Evolutionary conservation across 2,113 vertebrate species (phyloP).

Genomic region (Neoarius graeffei): DNA sequence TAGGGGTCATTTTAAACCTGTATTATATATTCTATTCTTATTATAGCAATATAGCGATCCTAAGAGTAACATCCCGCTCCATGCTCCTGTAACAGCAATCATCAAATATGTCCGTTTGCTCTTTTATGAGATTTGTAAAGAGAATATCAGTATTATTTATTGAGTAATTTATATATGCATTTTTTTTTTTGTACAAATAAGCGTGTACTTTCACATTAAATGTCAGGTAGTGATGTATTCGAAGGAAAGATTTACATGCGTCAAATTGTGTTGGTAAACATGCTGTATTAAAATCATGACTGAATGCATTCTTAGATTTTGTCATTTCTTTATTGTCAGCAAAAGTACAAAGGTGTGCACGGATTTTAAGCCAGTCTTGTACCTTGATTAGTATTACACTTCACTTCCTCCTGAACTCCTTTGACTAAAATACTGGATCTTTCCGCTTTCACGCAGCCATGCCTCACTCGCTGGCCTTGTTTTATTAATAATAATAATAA

Average conservation of each 20-base stretch:
- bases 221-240: background rate
- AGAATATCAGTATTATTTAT: conserved; percentile 54
- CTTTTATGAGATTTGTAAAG: conserved; percentile 18
- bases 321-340: conserved; percentile 23
- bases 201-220: background rate
- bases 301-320: background rate
- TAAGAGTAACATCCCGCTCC: background rate
- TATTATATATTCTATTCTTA: background rate
- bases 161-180: conserved; percentile 26
- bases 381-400: background rate
- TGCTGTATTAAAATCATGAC: conserved; percentile 33
- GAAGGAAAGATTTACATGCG: background rate
- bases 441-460: background rate
- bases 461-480: background rate
- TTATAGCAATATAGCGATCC: conserved; percentile 14
- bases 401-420: background rate
- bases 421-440: background rate
- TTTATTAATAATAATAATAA: background rate
- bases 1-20: conserved; percentile 50
- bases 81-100: background rate
- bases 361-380: background rate
- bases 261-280: conserved; percentile 8
- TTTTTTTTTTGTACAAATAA: conserved; percentile 16
- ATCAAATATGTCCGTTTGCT: conserved; percentile 1
- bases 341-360: background rate